Base-by-base conservation (phyloP, 2,113 vertebrate genomes). In the Trematocara stigmaticum region DNA sequence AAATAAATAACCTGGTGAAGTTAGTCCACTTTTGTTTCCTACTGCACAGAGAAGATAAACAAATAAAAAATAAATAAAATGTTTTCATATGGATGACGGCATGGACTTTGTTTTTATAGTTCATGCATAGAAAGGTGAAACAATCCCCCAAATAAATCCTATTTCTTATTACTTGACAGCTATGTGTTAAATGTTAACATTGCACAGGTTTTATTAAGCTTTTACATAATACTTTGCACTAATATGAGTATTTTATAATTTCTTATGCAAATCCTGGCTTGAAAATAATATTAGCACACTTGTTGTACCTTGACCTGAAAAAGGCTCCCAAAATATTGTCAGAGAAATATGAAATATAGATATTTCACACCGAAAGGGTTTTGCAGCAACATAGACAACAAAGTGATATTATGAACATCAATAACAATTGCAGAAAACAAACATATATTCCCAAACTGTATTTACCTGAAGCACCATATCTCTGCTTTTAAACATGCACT, bases 231-330 rank as follows among this genome's bases (percentile, higher is more conserved):
- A 10, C 9, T 49, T 49, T 76, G 69, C 42, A 76, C 15, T 18
- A 18, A 18, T 76, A 29, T 49, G 69, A 16, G 9, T 49, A 31
- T 49, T 74, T 47, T 31, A 18, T 74, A 42, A 31, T 31, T 11
- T 49, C 42, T 74, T 18, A 49, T 31, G 69, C 15, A 76, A 10
- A 76, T 31, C 26, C 42, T 49, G 34, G 61, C 31, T 20, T 66
- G 34, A 7, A 66, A 7, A 66, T 66, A 66, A 66, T 64, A 64
- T 35, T 45, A 45, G 20, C 66, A 29, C 66, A 47, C 8, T 45
- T 47, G 40, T 26, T 10, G 9, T 31, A 49, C 9, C 15, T 31
- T 18, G 15, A 29, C 15, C 23, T 0, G 0, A 49, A 64, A 55
- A 74, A 5, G 13, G 6, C 69, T 49, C 13, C 15, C 42, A 47